Evolutionary conservation across 2,888 invertebrate genomes (phyloP), one percentile per base, ranked within the genome.

Genomic region (Pedicia rivosa): DNA sequence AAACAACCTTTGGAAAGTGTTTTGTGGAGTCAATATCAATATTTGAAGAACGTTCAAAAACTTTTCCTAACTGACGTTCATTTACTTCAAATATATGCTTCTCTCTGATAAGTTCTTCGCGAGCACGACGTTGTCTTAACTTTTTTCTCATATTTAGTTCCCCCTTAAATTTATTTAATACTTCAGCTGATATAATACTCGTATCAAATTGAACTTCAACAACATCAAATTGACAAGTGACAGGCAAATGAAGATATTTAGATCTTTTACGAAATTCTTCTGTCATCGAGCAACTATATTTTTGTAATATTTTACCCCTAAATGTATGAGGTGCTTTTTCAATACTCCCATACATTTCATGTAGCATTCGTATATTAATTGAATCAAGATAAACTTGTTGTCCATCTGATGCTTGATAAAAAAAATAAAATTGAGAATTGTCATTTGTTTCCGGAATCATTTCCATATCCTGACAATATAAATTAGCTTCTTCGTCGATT

Each of bases 351-450:
- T 88, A 92, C 39, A 84, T 78, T 39, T 77, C 73, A 51, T 84
- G 81, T 48, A 97, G 59, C 73, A 94, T 83, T 41, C 82, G 79
- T 7, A 86, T 80, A 57, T 95, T 95, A 49, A 95, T 61, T 10
- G 86, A 79, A 59, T 92, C 84, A 42, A 95, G 64, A 59, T 86
- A 97, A 37, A 94, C 74, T 56, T 90, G 84, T 57, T 92, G 92
- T 0, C 94, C 94, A 58, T 91, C 90, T 29, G 72, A 70, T 45
- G 88, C 90, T 83, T 59, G 47, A 62, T 65, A 57, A 43, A 55
- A 55, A 46, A 56, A 58, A 42, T 56, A 57, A 40, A 48, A 45
- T 42, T 47, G 45, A n/a, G 36, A 37, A 16, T 39, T 43, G 59
- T 68, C 52, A 36, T 36, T 29, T 20, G 19, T 26, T 33, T 19